Percentiles rank a stretch among this genome's conserved stretches.
Conservation (phyloP, 2,113 vertebrate genomes). For the Protobothrops mucrosquamatus region DNA sequence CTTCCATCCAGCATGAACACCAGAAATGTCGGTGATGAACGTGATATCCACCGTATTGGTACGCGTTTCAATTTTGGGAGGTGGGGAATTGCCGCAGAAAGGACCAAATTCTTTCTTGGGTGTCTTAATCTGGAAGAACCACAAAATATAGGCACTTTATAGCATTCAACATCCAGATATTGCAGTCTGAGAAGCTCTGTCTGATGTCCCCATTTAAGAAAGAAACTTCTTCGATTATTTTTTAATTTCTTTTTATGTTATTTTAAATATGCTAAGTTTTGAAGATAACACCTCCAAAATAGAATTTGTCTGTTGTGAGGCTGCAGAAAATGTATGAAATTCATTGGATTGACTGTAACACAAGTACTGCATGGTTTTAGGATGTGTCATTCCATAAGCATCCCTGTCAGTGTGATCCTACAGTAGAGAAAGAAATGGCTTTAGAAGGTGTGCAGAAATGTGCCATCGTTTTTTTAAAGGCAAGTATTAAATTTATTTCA, state of each 20-base stretch:
- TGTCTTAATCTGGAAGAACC: conserved; percentile 69
- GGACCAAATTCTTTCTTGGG: conserved; percentile 67
- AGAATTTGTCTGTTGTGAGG: background rate
- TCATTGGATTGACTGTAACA: background rate
- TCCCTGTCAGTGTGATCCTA: background rate
- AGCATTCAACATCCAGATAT: background rate
- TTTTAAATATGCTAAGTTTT: background rate
- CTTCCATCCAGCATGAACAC: conserved; percentile 79
- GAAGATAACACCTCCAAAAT: background rate
- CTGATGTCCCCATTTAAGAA: background rate
- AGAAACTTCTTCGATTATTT: background rate
- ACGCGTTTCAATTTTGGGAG: conserved; percentile 70
- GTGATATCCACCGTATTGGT: conserved; percentile 66
- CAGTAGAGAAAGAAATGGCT: background rate
- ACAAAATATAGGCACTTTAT: background rate
- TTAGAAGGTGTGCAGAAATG: background rate
- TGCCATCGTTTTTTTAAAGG: background rate
- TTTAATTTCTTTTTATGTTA: too few relatives aligned
- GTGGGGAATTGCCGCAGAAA: conserved; percentile 72
- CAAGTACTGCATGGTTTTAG: background rate
- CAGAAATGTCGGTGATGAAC: conserved; percentile 71
- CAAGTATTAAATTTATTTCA: background rate
- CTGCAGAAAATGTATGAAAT: background rate
- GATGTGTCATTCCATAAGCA: background rate
- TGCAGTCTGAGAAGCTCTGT: background rate